Evolutionary conservation across 1,140 invertebrate genomes (phyloP).

Genomic region (Metopolophium dirhodum): DNA sequence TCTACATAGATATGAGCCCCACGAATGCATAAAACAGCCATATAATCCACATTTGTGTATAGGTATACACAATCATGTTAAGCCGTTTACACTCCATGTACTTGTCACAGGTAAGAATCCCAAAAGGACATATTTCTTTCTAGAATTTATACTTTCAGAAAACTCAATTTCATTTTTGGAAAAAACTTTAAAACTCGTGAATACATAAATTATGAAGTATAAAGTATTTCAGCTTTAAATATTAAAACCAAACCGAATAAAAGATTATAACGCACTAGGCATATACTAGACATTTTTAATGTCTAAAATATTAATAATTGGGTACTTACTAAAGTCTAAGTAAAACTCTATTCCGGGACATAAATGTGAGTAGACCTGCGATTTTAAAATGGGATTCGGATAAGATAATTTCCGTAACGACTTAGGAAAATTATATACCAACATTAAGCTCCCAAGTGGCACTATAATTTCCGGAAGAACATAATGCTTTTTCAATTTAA

Average conservation of each 20-base stretch:
- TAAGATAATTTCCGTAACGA: background rate
- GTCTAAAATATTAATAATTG: background rate
- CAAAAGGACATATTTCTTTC: background rate
- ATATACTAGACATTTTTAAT: background rate
- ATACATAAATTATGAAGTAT: background rate
- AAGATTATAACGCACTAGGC: background rate
- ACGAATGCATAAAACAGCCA: background rate
- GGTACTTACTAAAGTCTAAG: background rate
- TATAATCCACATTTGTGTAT: background rate
- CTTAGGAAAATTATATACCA: background rate
- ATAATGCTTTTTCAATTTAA: background rate
- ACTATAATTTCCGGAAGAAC: background rate
- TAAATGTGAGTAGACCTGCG: background rate
- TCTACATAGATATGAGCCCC: background rate
- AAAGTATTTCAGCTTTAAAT: background rate
- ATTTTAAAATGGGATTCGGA: background rate
- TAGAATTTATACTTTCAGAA: background rate
- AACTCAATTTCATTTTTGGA: background rate
- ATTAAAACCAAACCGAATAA: background rate
- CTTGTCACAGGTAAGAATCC: background rate
- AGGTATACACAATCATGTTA: background rate
- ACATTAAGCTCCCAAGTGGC: constrained; percentile 18
- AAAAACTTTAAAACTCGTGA: background rate
- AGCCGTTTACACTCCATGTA: background rate
- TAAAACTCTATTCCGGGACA: background rate